Base-by-base conservation (phyloP, 2,797 vertebrate genomes). In the Sebastes kiyomatsui region DNA sequence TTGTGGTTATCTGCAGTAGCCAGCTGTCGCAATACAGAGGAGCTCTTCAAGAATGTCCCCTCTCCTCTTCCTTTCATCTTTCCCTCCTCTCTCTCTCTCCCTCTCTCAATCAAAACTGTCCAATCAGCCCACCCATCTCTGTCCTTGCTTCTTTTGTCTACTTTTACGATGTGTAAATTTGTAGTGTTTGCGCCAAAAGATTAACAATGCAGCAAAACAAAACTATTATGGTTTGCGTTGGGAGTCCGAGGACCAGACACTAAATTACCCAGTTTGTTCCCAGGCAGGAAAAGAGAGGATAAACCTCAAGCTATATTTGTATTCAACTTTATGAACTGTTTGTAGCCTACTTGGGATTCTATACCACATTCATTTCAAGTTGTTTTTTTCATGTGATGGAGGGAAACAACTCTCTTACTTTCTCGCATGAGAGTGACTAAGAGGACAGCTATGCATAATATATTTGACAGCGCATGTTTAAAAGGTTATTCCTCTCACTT, bases 1-100 rank as follows among this genome's bases (percentile, higher is more conserved):
- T 94, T 94, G 94, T 91, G 93, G 94, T 95, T 94, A 94, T 94
- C 94, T 94, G 87, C 93, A 91, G 91, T 85, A 90, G 90, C 89
- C 94, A 94, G 94, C 93, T 91, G 93, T 87, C 90, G 85, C 90
- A 88, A 87, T 85, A 90, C 79, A 88, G 88, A 89, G 79, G 33
- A 88, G 87, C 91, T 92, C 86, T 87, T 94, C 89, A 86, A 89
- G 92, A 94, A 91, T 82, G 83, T 92, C 88, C 84, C 84, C 82
- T 91, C 83, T 82, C 82, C 88, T 83, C 86, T 75, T 72, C 75
- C n/a, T 88, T 90, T 91, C 87, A 75, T 82, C 87, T 90, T 83
- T 82, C 83, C 27, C 62, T 28, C 33, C 49, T 54, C 49, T n/a
- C 16, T 46, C 82, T 91, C 83, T 82, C 82, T 33, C 79, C 62